These are phyloP conservation scores for Gordius sp. DNA, from an alignment of 2,888 invertebrate genomes.

Conservation along the genomic window DNA sequence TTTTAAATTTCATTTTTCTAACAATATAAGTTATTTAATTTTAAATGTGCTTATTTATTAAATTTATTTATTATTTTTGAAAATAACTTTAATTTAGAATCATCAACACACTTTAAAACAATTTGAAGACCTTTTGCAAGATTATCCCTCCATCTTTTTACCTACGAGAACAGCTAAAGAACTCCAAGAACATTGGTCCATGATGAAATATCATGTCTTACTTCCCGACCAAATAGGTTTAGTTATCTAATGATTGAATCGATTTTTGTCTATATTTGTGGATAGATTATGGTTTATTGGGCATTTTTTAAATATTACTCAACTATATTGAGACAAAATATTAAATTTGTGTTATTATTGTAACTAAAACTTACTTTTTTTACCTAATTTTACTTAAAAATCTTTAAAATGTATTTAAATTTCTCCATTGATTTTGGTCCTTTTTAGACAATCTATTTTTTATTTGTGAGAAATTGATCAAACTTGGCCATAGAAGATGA, in stretches of 20 bases:
- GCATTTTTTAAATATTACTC: too few species aligned
- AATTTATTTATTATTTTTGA: background rate
- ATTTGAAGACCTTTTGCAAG: conserved; percentile 55
- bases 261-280: background rate
- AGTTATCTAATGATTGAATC: background rate
- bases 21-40: background rate
- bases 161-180: conserved; percentile 58
- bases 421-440: too few species aligned
- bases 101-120: conserved; percentile 36
- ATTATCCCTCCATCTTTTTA: conserved; percentile 59
- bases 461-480: too few species aligned
- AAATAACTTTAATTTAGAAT: background rate
- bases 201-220: conserved; percentile 33
- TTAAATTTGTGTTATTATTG: too few species aligned
- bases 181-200: conserved; percentile 61
- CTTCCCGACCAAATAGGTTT: conserved; percentile 13
- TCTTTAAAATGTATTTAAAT: too few species aligned
- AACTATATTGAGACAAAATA: too few species aligned
- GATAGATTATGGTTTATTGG: too few species aligned
- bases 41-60: background rate
- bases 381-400: too few species aligned
- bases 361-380: too few species aligned
- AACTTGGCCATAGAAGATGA: too few species aligned
- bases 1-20: background rate
- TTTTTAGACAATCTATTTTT: too few species aligned